These are phyloP conservation scores for Alexandromys fortis DNA, from an alignment of 2,113 vertebrate genomes.

Conservation along the genomic window DNA sequence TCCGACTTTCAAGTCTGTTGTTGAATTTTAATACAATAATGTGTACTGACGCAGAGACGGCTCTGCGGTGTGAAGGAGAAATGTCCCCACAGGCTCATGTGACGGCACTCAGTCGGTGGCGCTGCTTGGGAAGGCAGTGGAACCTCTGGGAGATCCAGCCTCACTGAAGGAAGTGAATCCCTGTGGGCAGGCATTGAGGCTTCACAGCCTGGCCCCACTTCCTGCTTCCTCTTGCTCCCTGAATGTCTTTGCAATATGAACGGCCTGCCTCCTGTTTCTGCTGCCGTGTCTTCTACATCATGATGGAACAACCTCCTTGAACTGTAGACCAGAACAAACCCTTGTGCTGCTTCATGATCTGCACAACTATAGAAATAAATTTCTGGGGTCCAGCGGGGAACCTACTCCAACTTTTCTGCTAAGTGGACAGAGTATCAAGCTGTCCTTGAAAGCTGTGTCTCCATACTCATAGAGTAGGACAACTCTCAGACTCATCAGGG, in stretches of 20 bases:
- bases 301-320: not conserved
- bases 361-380: too few relatives aligned
- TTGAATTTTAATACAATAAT: not conserved
- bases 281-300: not conserved
- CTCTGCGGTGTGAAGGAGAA: not conserved
- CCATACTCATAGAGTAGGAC: too few relatives aligned
- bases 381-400: too few relatives aligned
- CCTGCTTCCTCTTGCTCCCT: not conserved
- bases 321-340: not conserved
- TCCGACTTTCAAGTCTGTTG: not conserved
- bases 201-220: not conserved
- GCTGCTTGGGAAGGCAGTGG: not conserved
- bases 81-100: not conserved
- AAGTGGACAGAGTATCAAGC: too few relatives aligned
- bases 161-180: not conserved
- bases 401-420: too few relatives aligned
- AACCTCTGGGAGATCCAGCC: not conserved
- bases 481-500: too few relatives aligned
- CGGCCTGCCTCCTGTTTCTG: not conserved
- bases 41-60: not conserved
- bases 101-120: not conserved
- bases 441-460: too few relatives aligned
- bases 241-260: not conserved
- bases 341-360: too few relatives aligned
- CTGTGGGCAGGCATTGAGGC: too few relatives aligned